Evolutionary conservation across 1,140 invertebrate species (phyloP), one percentile per base, ranked within the genome.

Genomic region (Leptinotarsa lineolata): DNA sequence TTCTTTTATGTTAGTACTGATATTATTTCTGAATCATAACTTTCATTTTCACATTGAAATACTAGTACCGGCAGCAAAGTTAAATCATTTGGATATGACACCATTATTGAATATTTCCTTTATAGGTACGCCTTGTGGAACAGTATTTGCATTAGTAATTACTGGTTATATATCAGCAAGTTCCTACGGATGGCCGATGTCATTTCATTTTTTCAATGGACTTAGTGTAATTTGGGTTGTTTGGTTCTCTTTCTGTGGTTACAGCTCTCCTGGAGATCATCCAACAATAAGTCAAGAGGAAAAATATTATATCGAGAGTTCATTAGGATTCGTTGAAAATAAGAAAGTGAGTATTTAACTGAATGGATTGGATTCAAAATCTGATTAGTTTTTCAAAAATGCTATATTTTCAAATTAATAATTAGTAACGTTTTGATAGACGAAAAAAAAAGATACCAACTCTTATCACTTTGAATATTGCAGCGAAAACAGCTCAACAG

Each of bases 201-300:
- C 93, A 2, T 95, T 94, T 82, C 95, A 95, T 79, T 80, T 90
- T 0, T 92, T 94, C 80, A 93, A 94, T 68, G 85, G 79, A 3
- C 72, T 90, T 0, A 87, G 90, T 13, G 70, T 93, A 1, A 0
- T 88, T 1, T 93, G 91, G 88, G 86, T 88, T 15, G 72, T 89
- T 0, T 6, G 88, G 0, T 94, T 92, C 87, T 84, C 88, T 45
- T 84, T 89, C 45, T 86, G 90, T 54, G 90, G 91, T 0, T 88
- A 89, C 1, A 91, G 92, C 78, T 85, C 87, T 5, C 96, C 96
- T 0, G 80, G 83, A 0, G 84, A 87, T 2, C 88, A 90, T 69
- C 84, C 83, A 16, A 79, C 85, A 3, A 93, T 94, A 18, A 87
- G 87, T 0, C 70, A 84, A 0, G 84, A 84, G n/a, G 93, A 94